Evolutionary conservation across 2,113 vertebrate species (phyloP), one percentile per base, ranked within the genome.

Genomic region (cattle (Bos taurus)): DNA sequence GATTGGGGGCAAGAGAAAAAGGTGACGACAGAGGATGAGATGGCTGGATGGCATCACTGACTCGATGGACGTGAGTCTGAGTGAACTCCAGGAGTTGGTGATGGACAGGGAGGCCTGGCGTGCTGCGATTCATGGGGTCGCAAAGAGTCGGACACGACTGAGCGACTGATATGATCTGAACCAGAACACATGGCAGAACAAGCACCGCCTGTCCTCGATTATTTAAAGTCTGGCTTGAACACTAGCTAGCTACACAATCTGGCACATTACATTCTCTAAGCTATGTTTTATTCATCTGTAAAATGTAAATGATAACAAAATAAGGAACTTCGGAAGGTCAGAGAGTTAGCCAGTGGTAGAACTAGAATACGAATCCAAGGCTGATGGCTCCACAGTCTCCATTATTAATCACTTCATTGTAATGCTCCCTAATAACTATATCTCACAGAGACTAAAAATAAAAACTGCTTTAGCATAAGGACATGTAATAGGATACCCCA

Each of bases 221-320:
- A 74, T 67, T 64, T 90, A 43, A 90, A 78, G 56, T 67, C 56
- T 52, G 57, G 12, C 12, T 81, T 15, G 19, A 50, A 48, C 33
- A 54, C 54, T 82, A 87, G 56, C 23, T 59, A 87, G 85, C 40
- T 94, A 92, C 43, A 82, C 12, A 81, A 82, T 52, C 59, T 57
- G 74, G 48, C 43, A 59, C 28, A 56, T 36, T 60, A 71, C 2
- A 1, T 28, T 74, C 52, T 92, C 52, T 90, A 87, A 50, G 17
- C 23, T 95, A 21, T 57, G 36, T 88, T 90, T 93, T 57, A 82
- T 60, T 82, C 54, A 77, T 71, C 52, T 57, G 19, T 88, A 91
- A 93, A 96, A 88, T 86, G 40, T 64, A 85, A 85, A 85, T 57
- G 52, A 74, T 64, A 48, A 74, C n/a, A 95, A 94, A 87, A 90